Evolutionary conservation across 2,888 invertebrate genomes (phyloP).

Genomic region (Oscheius myriophilus): DNA sequence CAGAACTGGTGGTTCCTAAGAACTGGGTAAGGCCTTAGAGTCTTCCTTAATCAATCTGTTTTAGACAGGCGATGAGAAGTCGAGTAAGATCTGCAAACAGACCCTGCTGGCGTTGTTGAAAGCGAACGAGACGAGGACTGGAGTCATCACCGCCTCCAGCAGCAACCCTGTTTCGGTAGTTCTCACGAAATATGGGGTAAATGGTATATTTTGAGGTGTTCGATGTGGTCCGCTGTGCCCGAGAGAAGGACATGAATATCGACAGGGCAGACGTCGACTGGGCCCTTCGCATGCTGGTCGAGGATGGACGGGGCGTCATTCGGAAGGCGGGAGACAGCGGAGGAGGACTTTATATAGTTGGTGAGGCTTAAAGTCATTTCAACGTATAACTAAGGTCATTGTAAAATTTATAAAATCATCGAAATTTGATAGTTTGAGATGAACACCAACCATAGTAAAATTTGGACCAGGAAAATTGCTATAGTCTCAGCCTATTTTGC

Average conservation of each 20-base stretch:
- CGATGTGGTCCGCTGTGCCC: conserved; percentile 48
- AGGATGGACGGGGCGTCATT: conserved; percentile 83
- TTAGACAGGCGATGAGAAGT: conserved; percentile 18
- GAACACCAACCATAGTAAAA: no score
- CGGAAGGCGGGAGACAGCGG: conserved; percentile 82
- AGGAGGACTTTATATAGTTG: conserved; percentile 84
- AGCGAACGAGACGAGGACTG: conserved; percentile 31
- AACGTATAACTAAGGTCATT: no score
- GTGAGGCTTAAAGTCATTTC: no score
- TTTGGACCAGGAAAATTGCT: no score
- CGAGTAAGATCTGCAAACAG: conserved; percentile 13
- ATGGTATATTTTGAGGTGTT: conserved; percentile 51
- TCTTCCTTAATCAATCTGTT: not conserved
- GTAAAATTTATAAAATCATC: no score
- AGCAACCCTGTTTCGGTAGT: conserved; percentile 38
- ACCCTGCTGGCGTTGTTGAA: conserved; percentile 39
- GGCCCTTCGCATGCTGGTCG: conserved; percentile 75
- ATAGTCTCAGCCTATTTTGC: no score
- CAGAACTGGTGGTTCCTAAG: conserved; percentile 54
- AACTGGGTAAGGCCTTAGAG: conserved; percentile 5
- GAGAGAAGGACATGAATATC: conserved; percentile 43
- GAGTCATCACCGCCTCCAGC: conserved; percentile 8
- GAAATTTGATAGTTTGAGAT: no score
- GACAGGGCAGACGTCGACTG: conserved; percentile 70
- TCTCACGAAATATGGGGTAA: no score